Base-by-base conservation (phyloP, 2,113 vertebrate genomes). In the Mesoclemmys tuberculata region DNA sequence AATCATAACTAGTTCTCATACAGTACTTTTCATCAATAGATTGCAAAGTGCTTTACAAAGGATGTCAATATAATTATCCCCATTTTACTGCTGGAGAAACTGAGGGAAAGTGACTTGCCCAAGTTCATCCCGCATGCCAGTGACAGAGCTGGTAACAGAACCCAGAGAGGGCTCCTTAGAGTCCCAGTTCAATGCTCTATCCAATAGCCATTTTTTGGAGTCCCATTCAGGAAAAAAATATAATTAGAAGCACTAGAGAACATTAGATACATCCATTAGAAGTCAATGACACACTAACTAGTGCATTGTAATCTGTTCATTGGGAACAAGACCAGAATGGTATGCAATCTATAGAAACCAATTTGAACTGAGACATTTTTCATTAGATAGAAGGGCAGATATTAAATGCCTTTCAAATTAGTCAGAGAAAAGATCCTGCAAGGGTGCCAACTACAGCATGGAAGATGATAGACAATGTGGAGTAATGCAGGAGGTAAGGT, bases 361-460 rank as follows among this genome's bases (percentile, higher is more conserved):
- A 27, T 85, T 1, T 64, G 44, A 4, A 46, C 61, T 68, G 18
- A 41, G 12, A 3, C 3, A 5, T 79, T 93, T 68, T 87, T 94
- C 56, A n/a, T 19, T 79, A 68, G 77, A 83, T 83, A 38, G 71
- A 55, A 48, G 82, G 74, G 22, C 12, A 93, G 26, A n/a, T 91
- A 79, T 31, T 24, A 86, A 44, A 7, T 3, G 85, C 52, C 49
- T 49, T 8, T 4, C 84, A 87, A 86, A 88, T 49, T 1, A 31
- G 3, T 71, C 38, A 68, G 0, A 58, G n/a, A 89, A n/a, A 0
- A 2, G 31, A 75, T 38, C 10, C 31, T 35, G 8, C 0, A 5
- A 64, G 31, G 78, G 5, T 84, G 38, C 86, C 80, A 87, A 44
- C 18, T 58, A 3, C 55, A 44, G 5, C 8, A 12, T 77, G 19